Percentiles rank a stretch among this genome's conserved stretches.
phyloP scores from a whole-genome alignment of 2,888 invertebrate species.

The Tachystola acroxantha region DNA sequence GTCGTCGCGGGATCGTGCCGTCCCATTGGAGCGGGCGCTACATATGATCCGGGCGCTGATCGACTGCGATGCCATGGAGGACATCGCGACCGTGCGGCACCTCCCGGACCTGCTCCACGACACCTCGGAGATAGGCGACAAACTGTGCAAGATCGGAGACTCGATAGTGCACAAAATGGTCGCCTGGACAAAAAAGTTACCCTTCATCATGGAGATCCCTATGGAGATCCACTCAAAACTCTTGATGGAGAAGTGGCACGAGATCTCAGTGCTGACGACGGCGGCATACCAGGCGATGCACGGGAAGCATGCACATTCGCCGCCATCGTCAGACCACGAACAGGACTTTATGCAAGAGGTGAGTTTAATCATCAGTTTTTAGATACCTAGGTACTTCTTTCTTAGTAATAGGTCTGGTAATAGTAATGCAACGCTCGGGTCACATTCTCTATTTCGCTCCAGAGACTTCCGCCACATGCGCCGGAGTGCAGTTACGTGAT shows the following conservation, averaged over 20 bases:
- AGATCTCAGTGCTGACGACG: slow-evolving; percentile 94
- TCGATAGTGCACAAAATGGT: slow-evolving; percentile 99
- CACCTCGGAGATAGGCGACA: slow-evolving; percentile 93
- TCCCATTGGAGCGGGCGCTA: slow-evolving; percentile 89
- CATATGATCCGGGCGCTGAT: slow-evolving; percentile 95
- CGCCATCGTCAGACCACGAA: slow-evolving; percentile 76
- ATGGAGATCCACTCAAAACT: slow-evolving; percentile 97
- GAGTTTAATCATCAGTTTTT: slow-evolving; percentile 18
- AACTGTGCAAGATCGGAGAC: slow-evolving; percentile 96
- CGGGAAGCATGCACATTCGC: slow-evolving; percentile 76
- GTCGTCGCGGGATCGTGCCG: slow-evolving; percentile 89
- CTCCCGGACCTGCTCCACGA: slow-evolving; percentile 94
- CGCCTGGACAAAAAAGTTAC: slow-evolving; percentile 98
- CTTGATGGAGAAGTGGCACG: slow-evolving; percentile 98
- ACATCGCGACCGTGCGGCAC: slow-evolving; percentile 94
- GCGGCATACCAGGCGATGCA: slow-evolving; percentile 96
- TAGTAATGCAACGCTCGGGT: slow-evolving; percentile 41
- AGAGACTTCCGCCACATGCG: slow-evolving; percentile 70
- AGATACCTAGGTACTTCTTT: slow-evolving; percentile 3
- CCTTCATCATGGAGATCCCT: slow-evolving; percentile 97
- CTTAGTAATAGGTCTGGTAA: slow-evolving; percentile 34
- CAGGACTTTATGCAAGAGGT: slow-evolving; percentile 93
- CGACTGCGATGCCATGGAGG: slow-evolving; percentile 98
- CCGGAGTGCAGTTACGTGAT: slow-evolving; percentile 71
- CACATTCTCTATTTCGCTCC: slow-evolving; percentile 63